Base-by-base conservation (phyloP, 2,888 invertebrate genomes). In the Chrysodeixis includens region DNA sequence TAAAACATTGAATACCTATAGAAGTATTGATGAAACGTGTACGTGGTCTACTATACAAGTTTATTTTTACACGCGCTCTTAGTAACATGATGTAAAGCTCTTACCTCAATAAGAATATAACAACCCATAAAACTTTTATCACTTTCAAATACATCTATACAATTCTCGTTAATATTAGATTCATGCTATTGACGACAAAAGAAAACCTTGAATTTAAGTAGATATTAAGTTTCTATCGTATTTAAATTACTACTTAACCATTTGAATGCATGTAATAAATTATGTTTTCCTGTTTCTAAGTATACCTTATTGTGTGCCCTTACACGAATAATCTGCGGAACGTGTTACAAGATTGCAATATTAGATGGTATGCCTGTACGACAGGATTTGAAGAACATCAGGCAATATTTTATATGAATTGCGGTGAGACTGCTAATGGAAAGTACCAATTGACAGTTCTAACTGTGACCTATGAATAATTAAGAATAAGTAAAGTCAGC, bases 111-210 rank as follows among this genome's bases (percentile, higher is more conserved):
- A 10, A 49, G 46, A 20, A 49, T 10, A n/a, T 18, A 9, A 30
- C 30, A 52, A 51, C 49, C 66, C 77, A 59, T 64, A 46, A 64
- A 52, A 53, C 16, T 56, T 66, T 74, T 57, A 71, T 57, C 14
- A 54, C 62, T 51, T 44, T 54, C 18, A 58, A 30, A 20, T 53
- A 55, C 56, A 62, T 30, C 26, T 61, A 9, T 55, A 62, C 54
- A 18, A 18, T 18, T 46, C 35, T 52, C 57, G 62, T 71, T 58
- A 56, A 71, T 55, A 14, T 46, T 40, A 57, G 46, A 54, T 14
- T 12, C 9, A 46, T 49, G 14, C n/a, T 22, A 26, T 52, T 1
- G 18, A 1, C 26, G 51, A 66, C 58, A 73, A 66, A 65, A 73
- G 49, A 9, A 3, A 44, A 35, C 77, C 77, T 66, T 72, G 49